Percentiles rank a stretch among this genome's conserved stretches.
Evolutionary conservation across 1,140 invertebrate species (phyloP).

Genomic region (Drosophila sucinea): DNA sequence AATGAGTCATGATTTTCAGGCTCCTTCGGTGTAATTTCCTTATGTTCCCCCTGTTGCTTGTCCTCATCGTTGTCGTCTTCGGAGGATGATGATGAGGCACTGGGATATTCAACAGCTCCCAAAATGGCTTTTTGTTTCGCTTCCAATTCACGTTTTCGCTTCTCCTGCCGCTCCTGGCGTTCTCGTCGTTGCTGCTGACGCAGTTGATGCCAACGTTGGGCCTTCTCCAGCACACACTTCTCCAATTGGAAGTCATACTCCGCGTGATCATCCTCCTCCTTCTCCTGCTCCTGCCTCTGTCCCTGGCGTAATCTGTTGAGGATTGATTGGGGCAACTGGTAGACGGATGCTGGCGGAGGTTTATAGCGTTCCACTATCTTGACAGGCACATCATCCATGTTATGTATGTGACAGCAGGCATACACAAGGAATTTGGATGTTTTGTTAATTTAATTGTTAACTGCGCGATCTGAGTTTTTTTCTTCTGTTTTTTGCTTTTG

Average conservation of each 20-base stretch:
- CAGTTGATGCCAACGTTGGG: slow-evolving; percentile 87
- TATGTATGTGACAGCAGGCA: slow-evolving; percentile 58
- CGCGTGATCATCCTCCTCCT: slow-evolving; percentile 84
- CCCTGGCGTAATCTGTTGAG: slow-evolving; percentile 86
- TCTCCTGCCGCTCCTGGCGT: slow-evolving; percentile 85
- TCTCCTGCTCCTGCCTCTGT: slow-evolving; percentile 85
- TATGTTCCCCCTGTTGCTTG: background rate
- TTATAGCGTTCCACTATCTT: slow-evolving; percentile 94
- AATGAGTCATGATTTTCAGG: slow-evolving; percentile 33
- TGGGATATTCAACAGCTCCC: slow-evolving; percentile 85
- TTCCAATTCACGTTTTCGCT: slow-evolving; percentile 84
- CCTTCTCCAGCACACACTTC: slow-evolving; percentile 87
- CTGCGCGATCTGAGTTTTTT: slow-evolving; percentile 49
- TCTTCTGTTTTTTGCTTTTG: slow-evolving; percentile 62
- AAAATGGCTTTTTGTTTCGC: slow-evolving; percentile 85
- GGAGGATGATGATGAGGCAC: slow-evolving; percentile 75
- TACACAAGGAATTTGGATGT: slow-evolving; percentile 59
- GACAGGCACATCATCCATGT: slow-evolving; percentile 91
- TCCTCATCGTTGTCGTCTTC: slow-evolving; percentile 42
- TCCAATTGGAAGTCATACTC: slow-evolving; percentile 90
- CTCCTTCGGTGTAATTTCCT: background rate
- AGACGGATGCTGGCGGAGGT: slow-evolving; percentile 85
- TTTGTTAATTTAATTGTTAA: slow-evolving; percentile 41
- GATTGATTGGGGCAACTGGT: slow-evolving; percentile 79
- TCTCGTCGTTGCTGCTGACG: slow-evolving; percentile 86